Evolutionary conservation across 2,113 vertebrate species (phyloP).

Genomic region (Hydropotes inermis): DNA sequence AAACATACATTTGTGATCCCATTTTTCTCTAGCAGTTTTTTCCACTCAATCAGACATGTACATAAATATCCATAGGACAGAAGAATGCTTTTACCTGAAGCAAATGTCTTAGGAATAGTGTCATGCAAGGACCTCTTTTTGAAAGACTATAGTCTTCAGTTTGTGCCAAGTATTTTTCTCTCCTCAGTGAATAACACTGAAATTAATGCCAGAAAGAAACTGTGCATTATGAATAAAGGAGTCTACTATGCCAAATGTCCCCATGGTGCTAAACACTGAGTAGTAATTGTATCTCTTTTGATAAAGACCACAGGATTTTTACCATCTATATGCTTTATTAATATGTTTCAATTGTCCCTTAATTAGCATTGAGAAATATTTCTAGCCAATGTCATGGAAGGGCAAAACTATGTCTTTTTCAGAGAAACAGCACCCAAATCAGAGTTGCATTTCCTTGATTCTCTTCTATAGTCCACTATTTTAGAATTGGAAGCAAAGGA

Average conservation of each 20-base stretch:
- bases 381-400: constrained; percentile 80
- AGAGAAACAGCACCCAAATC: background rate
- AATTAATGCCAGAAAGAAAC: constrained; percentile 80
- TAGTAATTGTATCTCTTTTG: constrained; percentile 27
- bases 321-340: constrained; percentile 80
- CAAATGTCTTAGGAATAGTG: constrained; percentile 81
- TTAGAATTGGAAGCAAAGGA: background rate
- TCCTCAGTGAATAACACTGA: constrained; percentile 61
- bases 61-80: constrained; percentile 77
- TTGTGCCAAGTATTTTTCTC: constrained; percentile 41
- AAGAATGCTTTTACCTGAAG: constrained; percentile 80
- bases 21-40: constrained; percentile 84
- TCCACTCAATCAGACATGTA: constrained; percentile 85
- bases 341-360: constrained; percentile 79
- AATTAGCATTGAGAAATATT: constrained; percentile 79
- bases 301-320: constrained; percentile 78
- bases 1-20: constrained; percentile 93
- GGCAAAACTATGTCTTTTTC: constrained; percentile 11
- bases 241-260: constrained; percentile 76
- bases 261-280: constrained; percentile 83
- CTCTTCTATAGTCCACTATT: background rate
- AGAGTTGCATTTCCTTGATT: background rate
- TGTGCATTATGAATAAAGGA: constrained; percentile 75
- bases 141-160: constrained; percentile 74
- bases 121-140: constrained; percentile 84